phyloP scores from a whole-genome alignment of 2,888 invertebrate species.

The Morinoia aosen region DNA sequence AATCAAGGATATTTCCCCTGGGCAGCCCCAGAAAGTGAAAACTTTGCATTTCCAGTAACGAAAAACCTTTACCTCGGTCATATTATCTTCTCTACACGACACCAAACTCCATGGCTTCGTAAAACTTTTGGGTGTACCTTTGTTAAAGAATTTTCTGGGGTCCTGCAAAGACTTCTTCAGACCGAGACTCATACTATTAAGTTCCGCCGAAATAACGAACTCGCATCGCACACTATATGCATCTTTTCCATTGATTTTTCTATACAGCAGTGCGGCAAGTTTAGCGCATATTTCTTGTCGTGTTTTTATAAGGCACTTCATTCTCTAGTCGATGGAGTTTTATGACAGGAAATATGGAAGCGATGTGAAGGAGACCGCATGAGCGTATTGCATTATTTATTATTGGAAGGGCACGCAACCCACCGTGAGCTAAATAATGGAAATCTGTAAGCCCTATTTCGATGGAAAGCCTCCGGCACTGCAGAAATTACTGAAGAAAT shows the following conservation, averaged over 20 bases:
- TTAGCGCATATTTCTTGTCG: neutral
- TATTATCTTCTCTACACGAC: neutral
- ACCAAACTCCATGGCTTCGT: neutral
- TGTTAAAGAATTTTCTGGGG: neutral
- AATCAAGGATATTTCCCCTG: neutral
- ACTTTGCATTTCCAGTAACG: neutral
- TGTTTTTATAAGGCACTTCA: neutral
- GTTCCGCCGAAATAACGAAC: neutral
- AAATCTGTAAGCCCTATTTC: slow-evolving; percentile 24
- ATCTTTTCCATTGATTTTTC: neutral
- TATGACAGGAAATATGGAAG: neutral
- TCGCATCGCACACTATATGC: neutral
- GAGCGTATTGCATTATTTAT: neutral
- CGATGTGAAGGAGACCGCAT: neutral
- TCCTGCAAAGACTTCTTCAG: neutral
- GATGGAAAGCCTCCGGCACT: neutral
- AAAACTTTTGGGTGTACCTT: neutral
- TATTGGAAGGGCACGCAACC: neutral
- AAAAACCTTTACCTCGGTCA: neutral
- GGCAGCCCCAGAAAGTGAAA: neutral
- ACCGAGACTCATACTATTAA: neutral
- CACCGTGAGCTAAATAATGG: neutral
- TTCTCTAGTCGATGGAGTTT: slow-evolving; percentile 12
- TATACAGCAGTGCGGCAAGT: neutral
- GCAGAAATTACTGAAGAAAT: neutral